A percentile compares a stretch with the other conserved stretches of the same genome.
phyloP scores from a whole-genome alignment of 2,888 invertebrate species.

The Melieria crassipennis region DNA sequence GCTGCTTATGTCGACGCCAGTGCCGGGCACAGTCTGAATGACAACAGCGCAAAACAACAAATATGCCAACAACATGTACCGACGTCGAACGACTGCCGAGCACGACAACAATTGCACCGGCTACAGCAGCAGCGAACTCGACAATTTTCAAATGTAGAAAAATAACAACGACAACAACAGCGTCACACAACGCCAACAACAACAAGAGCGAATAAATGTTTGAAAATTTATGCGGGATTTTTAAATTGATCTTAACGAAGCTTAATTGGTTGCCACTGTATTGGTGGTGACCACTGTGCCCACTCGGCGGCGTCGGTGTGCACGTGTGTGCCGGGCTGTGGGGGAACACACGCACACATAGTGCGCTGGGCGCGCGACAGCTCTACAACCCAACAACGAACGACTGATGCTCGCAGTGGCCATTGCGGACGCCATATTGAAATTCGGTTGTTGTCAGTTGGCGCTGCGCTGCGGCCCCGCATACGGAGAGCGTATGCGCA shows the following conservation, averaged over 20 bases:
- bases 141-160: slow-evolving; percentile 13
- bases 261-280: slow-evolving; percentile 65
- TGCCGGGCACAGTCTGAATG: not conserved
- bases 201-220: slow-evolving; percentile 54
- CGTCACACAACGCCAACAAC: slow-evolving; percentile 49
- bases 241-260: slow-evolving; percentile 68
- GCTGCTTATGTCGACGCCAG: slow-evolving; percentile 28
- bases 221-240: slow-evolving; percentile 66
- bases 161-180: slow-evolving; percentile 28
- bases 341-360: too few species aligned
- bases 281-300: slow-evolving; percentile 46
- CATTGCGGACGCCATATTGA: slow-evolving; percentile 56
- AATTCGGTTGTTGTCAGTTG: slow-evolving; percentile 46
- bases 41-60: too few species aligned
- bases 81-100: too few species aligned
- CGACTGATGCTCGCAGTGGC: slow-evolving; percentile 36
- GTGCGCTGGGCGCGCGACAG: too few species aligned
- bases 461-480: not conserved
- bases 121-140: too few species aligned
- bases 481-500: not conserved
- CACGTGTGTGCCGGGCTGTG: slow-evolving; percentile 25
- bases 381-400: too few species aligned
- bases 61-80: too few species aligned
- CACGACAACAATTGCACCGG: too few species aligned
- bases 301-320: slow-evolving; percentile 23